Percentiles rank a stretch among this genome's conserved stretches.
phyloP scores from a whole-genome alignment of 2,888 invertebrate genomes.

The Cryptosula pallasiana region DNA sequence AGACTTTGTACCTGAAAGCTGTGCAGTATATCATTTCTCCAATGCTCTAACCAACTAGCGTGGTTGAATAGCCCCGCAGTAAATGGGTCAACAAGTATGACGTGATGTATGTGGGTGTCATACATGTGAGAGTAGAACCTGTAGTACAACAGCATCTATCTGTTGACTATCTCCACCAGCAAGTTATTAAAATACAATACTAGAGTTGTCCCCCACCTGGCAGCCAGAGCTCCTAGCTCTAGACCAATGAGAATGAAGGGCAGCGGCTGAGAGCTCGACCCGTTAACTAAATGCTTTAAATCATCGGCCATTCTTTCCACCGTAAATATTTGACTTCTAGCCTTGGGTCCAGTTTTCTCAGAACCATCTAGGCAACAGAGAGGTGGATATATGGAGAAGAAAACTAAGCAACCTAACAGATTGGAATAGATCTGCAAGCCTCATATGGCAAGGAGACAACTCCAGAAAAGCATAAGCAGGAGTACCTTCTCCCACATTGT shows the following conservation, averaged over 20 bases:
- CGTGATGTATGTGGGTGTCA: slow-evolving; percentile 45
- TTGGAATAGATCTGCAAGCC: no score
- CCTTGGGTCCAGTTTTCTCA: no score
- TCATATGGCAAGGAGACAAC: no score
- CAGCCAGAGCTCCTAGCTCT: slow-evolving; percentile 45
- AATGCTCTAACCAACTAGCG: slow-evolving; percentile 44
- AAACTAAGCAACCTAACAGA: no score
- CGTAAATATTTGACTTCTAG: slow-evolving; percentile 37
- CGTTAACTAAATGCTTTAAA: slow-evolving; percentile 39
- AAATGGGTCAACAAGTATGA: slow-evolving; percentile 49
- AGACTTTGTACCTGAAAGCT: slow-evolving; percentile 13
- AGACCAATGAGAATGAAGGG: slow-evolving; percentile 49
- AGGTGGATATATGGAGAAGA: no score
- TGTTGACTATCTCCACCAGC: no score
- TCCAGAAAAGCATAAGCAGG: no score
- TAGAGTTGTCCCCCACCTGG: no score
- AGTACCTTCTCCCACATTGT: no score
- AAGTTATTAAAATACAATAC: no score
- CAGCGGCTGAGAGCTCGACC: slow-evolving; percentile 43
- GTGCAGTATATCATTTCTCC: slow-evolving; percentile 32
- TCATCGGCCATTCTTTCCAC: slow-evolving; percentile 52
- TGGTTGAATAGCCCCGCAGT: slow-evolving; percentile 44
- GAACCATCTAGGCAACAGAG: no score
- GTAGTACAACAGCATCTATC: neutral
- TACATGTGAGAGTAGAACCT: slow-evolving; percentile 44